A percentile compares a stretch with the other conserved stretches of the same genome.
These are phyloP conservation scores for Sinonovacula constricta DNA, from an alignment of 1,140 invertebrate species.

Conservation along the genomic window DNA sequence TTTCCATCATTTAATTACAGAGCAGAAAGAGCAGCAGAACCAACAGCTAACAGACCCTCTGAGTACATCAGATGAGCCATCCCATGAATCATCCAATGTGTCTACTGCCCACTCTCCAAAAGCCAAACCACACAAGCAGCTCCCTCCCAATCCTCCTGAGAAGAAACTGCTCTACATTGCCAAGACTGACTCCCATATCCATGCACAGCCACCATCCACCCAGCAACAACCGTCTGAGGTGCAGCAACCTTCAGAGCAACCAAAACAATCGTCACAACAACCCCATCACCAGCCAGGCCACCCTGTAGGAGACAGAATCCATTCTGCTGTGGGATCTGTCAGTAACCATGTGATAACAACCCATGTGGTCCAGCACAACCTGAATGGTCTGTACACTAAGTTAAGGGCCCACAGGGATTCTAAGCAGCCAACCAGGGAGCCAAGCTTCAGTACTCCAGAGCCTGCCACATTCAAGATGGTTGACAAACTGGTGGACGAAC, in stretches of 20 bases:
- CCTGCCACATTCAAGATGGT: slow-evolving; percentile 38
- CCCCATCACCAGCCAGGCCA: too few species aligned
- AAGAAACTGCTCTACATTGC: not conserved
- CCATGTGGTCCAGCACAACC: slow-evolving; percentile 28
- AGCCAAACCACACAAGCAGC: not conserved
- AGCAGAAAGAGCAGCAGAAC: not conserved
- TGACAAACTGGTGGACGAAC: slow-evolving; percentile 37
- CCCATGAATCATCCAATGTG: not conserved
- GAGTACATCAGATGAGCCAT: not conserved
- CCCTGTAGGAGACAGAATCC: too few species aligned
- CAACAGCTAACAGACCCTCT: not conserved
- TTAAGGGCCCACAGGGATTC: slow-evolving; percentile 22
- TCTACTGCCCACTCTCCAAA: not conserved
- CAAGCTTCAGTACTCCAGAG: slow-evolving; percentile 2
- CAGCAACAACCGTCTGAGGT: too few species aligned
- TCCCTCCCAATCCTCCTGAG: not conserved
- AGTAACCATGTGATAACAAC: slow-evolving; percentile 21
- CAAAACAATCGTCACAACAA: too few species aligned
- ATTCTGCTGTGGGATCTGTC: slow-evolving; percentile 19
- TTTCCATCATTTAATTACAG: too few species aligned
- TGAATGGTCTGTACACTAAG: slow-evolving; percentile 40
- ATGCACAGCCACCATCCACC: not conserved
- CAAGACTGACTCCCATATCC: not conserved
- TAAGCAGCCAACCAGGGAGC: not conserved
- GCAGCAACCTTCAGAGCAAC: too few species aligned